These are phyloP conservation scores for Aeoliscus strigatus DNA, from an alignment of 2,797 vertebrate genomes.

Conservation along the genomic window DNA sequence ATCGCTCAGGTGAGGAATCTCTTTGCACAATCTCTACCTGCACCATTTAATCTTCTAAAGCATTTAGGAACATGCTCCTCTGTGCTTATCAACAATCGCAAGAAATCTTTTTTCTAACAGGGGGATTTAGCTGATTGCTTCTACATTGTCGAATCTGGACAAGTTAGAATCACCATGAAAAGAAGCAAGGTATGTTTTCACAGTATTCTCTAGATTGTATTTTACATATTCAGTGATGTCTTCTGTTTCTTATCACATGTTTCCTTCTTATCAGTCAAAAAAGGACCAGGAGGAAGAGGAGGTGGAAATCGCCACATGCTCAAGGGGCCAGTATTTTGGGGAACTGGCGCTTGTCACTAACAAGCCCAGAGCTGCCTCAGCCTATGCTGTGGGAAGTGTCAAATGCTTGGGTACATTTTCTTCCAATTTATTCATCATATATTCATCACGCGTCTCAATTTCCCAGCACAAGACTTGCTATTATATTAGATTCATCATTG, in stretches of 20 bases:
- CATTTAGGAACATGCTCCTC: neutral
- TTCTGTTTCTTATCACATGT: slow-evolving; percentile 10
- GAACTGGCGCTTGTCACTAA: slow-evolving; percentile 97
- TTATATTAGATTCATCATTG: too few relatives aligned
- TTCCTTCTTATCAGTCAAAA: slow-evolving; percentile 67
- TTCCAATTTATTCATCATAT: neutral
- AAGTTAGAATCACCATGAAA: slow-evolving; percentile 97
- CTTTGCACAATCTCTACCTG: neutral
- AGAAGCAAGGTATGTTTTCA: slow-evolving; percentile 84
- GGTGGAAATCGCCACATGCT: slow-evolving; percentile 89
- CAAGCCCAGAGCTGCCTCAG: slow-evolving; percentile 95
- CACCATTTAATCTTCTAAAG: neutral
- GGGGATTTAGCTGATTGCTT: slow-evolving; percentile 95
- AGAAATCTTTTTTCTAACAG: slow-evolving; percentile 62
- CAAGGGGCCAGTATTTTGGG: slow-evolving; percentile 96
- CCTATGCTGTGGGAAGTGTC: slow-evolving; percentile 91
- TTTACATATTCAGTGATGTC: neutral
- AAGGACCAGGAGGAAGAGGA: slow-evolving; percentile 81
- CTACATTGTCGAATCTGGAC: slow-evolving; percentile 97
- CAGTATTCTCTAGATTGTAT: neutral
- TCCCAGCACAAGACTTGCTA: too few relatives aligned
- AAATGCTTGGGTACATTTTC: slow-evolving; percentile 90
- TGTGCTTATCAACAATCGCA: neutral
- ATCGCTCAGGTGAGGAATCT: slow-evolving; percentile 88
- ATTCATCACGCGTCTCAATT: too few relatives aligned